Conservation (phyloP, 2,113 vertebrate genomes). For the Tor tambroides region DNA sequence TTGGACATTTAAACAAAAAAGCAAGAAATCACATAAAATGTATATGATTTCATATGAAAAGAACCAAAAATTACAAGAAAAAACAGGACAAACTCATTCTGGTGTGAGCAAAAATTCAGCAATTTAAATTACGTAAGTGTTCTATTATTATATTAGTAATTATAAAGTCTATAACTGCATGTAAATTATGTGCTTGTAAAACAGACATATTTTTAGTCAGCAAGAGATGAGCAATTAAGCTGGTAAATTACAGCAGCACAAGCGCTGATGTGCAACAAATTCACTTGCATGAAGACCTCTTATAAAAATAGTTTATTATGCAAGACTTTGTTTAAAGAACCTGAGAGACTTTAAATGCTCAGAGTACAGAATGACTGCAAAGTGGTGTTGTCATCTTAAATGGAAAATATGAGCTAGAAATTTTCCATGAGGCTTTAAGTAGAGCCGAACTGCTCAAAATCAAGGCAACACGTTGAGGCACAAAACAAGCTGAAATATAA, state of each 20-base stretch:
- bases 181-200: not conserved
- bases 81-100: not conserved
- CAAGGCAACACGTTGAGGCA: not conserved
- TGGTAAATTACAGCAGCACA: not conserved
- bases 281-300: not conserved
- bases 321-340: not conserved
- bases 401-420: conserved; percentile 37
- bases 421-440: conserved; percentile 26
- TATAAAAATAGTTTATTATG: not conserved
- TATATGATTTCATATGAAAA: not conserved
- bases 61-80: not conserved
- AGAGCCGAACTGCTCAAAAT: not conserved
- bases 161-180: not conserved
- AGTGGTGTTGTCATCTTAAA: conserved; percentile 31
- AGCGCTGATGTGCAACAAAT: not conserved
- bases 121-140: not conserved
- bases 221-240: not conserved
- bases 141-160: not conserved
- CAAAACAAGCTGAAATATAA: not conserved
- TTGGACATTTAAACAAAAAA: too few relatives aligned
- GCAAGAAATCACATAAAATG: not conserved
- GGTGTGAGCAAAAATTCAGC: not conserved
- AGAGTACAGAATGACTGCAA: not conserved
- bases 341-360: conserved; percentile 29
- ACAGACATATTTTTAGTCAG: not conserved